phyloP scores from a whole-genome alignment of 2,797 vertebrate species.

The Trachurus trachurus region DNA sequence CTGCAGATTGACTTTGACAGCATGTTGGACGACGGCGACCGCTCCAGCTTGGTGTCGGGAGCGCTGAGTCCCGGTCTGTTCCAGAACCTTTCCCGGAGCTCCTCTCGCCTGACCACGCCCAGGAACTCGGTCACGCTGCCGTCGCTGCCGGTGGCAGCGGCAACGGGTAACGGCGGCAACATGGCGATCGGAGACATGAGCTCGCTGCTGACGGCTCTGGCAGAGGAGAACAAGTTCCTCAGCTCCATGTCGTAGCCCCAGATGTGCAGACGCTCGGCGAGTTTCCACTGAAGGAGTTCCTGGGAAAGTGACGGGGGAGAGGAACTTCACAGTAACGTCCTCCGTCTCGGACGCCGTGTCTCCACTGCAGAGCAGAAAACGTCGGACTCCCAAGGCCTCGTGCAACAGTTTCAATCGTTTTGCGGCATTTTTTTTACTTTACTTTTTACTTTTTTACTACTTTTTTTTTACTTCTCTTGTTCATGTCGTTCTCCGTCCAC shows the following conservation, averaged over 20 bases:
- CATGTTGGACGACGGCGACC: constrained; percentile 93
- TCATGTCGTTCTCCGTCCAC: too few relatives aligned
- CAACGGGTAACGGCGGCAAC: constrained; percentile 85
- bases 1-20: constrained; percentile 91
- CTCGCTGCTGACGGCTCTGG: constrained; percentile 92
- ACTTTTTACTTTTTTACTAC: too few relatives aligned
- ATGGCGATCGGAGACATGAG: constrained; percentile 97
- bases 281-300: too few relatives aligned
- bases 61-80: constrained; percentile 92
- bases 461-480: too few relatives aligned
- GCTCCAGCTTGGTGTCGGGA: constrained; percentile 92
- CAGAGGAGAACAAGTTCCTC: constrained; percentile 93
- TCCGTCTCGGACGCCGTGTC: too few relatives aligned
- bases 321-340: too few relatives aligned
- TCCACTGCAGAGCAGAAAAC: too few relatives aligned
- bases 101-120: constrained; percentile 93
- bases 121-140: constrained; percentile 91
- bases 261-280: too few relatives aligned
- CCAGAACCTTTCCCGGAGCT: constrained; percentile 91
- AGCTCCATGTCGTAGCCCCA: constrained; percentile 86
- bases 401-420: too few relatives aligned
- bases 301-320: too few relatives aligned
- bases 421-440: too few relatives aligned
- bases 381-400: too few relatives aligned
- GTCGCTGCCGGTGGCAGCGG: constrained; percentile 85